phyloP scores from a whole-genome alignment of 2,797 vertebrate genomes.

The Eremophila alpestris region DNA sequence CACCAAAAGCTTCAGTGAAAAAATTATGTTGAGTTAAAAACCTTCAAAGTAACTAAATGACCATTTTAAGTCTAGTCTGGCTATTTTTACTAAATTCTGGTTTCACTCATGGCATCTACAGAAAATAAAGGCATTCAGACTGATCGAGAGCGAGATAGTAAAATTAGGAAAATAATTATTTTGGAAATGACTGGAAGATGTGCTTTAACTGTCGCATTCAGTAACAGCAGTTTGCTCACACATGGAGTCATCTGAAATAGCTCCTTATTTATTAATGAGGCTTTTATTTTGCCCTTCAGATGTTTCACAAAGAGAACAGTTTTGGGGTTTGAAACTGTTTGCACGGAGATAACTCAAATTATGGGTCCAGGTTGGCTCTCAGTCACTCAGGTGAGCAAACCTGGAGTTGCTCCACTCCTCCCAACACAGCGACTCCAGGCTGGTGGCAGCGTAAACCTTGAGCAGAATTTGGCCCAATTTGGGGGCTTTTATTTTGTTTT shows the following conservation, averaged over 20 bases:
- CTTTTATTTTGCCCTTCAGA: background rate
- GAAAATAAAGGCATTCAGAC: background rate
- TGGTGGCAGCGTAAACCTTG: background rate
- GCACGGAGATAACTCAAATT: background rate
- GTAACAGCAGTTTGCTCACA: constrained; percentile 8
- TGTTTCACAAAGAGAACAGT: background rate
- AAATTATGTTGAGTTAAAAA: constrained; percentile 9
- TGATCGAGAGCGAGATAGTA: background rate
- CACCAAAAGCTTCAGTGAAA: background rate
- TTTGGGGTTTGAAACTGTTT: background rate
- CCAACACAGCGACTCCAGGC: background rate
- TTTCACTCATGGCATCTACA: background rate
- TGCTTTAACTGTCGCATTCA: background rate
- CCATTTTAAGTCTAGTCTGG: background rate
- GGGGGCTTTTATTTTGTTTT: background rate
- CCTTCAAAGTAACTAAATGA: background rate
- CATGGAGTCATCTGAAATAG: constrained; percentile 15
- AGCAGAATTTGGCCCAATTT: background rate
- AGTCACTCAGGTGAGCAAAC: background rate
- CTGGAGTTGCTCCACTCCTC: background rate
- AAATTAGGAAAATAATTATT: constrained; percentile 29
- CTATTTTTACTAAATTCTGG: background rate
- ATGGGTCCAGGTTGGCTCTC: background rate
- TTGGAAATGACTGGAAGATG: background rate
- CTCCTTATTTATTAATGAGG: constrained; percentile 60